These are phyloP conservation scores for Aleiodes leptofemur DNA, from an alignment of 2,888 invertebrate genomes.

Conservation along the genomic window DNA sequence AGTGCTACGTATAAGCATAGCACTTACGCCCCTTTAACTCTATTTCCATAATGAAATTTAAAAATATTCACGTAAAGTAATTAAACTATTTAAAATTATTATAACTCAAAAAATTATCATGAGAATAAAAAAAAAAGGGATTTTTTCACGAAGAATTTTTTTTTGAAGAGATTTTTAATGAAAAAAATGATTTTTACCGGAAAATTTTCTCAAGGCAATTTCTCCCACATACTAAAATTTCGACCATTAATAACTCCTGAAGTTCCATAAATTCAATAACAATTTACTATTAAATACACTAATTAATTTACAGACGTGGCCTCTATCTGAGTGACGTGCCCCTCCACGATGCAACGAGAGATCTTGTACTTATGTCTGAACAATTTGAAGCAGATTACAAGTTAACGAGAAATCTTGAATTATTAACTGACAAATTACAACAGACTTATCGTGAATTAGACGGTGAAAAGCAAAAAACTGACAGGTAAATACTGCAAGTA, in stretches of 20 bases:
- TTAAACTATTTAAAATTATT: no score
- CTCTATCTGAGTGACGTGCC: slow-evolving; percentile 96
- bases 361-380: slow-evolving; percentile 95
- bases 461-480: slow-evolving; percentile 96
- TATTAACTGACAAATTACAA: slow-evolving; percentile 95
- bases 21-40: no score
- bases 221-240: no score
- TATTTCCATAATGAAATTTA: no score
- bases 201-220: no score
- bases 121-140: no score
- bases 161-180: no score
- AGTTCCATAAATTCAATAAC: slow-evolving; percentile 4
- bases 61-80: no score
- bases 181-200: no score
- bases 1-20: no score
- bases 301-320: slow-evolving; percentile 82
- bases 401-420: slow-evolving; percentile 93
- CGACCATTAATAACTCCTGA: background rate
- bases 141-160: no score
- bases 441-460: slow-evolving; percentile 95
- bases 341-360: slow-evolving; percentile 95
- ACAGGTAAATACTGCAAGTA: slow-evolving; percentile 80
- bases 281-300: slow-evolving; percentile 10
- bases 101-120: no score
- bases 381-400: slow-evolving; percentile 98